Evolutionary conservation across 2,888 invertebrate genomes (phyloP), one percentile per base, ranked within the genome.

Genomic region (Rotaria sp.): DNA sequence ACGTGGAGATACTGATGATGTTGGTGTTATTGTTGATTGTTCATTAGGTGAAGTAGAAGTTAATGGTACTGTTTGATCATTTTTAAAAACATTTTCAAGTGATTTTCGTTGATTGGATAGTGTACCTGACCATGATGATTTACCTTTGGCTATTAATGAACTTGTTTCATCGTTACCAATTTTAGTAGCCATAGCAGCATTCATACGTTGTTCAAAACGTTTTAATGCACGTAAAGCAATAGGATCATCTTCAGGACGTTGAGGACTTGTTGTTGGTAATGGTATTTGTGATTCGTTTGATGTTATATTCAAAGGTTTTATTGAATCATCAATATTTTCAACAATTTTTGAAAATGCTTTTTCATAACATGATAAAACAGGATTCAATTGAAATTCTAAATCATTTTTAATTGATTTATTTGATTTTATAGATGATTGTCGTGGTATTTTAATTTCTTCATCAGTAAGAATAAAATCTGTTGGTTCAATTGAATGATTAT

Each of bases 121-220:
- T 45, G 80, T 80, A 45, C 80, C 80, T 45, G 80, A 80, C 80
- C 80, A 80, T 26, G 80, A 80, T n/a, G 80, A 80, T 80, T 80
- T 80, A 41, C 80, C 45, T 45, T 35, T 24, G 24, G 45, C 41
- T 18, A 35, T 18, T 45, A 26, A 13, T 15, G 4, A 13, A 80
- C n/a, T 15, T 26, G 5, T n/a, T n/a, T 80, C 45, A 26, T 80
- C 45, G 26, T n/a, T 45, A 5, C 26, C 26, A 26, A 4, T 15
- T 80, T 80, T 80, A 1, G 80, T 45, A 26, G 80, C 80, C 26
- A 80, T 45, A 80, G 80, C 80, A 80, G 80, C 80, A 41, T 45
- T 80, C 80, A 80, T 80, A 45, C 80, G 45, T 45, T 80, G 45
- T 41, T 80, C 80, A 45, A 80, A 80, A 45, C 80, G 80, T 45